Evolutionary conservation across 2,888 invertebrate species (phyloP).

Genomic region (Drosophila helvetica): DNA sequence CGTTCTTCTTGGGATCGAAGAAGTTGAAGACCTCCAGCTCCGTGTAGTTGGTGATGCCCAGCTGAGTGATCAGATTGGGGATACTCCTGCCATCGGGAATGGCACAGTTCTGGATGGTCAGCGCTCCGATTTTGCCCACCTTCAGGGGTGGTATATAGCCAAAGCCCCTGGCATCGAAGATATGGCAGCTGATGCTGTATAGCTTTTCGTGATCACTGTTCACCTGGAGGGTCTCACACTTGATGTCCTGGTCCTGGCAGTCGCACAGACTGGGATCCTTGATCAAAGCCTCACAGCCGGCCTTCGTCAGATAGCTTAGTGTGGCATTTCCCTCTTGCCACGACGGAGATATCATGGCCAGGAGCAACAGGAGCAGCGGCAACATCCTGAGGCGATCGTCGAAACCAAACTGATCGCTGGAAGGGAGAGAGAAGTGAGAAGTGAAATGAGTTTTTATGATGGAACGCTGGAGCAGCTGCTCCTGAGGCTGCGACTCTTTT

Average conservation of each 20-base stretch:
- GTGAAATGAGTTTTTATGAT: slow-evolving; percentile 33
- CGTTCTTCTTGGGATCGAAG: slow-evolving; percentile 56
- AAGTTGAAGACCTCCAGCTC: slow-evolving; percentile 58
- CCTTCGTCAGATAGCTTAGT: slow-evolving; percentile 49
- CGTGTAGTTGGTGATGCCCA: slow-evolving; percentile 65
- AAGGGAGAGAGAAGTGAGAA: slow-evolving; percentile 31
- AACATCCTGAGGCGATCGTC: slow-evolving; percentile 48
- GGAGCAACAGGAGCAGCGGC: slow-evolving; percentile 35
- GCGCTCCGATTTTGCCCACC: slow-evolving; percentile 50
- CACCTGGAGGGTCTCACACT: slow-evolving; percentile 61
- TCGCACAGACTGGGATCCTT: slow-evolving; percentile 61
- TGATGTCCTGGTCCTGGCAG: slow-evolving; percentile 65
- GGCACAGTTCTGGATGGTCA: slow-evolving; percentile 63
- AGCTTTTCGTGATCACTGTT: slow-evolving; percentile 51
- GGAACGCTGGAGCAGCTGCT: no score
- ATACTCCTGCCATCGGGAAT: slow-evolving; percentile 61
- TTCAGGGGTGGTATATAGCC: slow-evolving; percentile 60
- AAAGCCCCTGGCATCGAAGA: slow-evolving; percentile 66
- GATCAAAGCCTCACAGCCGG: slow-evolving; percentile 58
- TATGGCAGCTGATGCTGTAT: slow-evolving; percentile 57
- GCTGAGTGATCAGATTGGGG: slow-evolving; percentile 42
- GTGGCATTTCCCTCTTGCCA: slow-evolving; percentile 51
- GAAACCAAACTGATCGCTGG: slow-evolving; percentile 48
- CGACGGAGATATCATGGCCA: slow-evolving; percentile 24
- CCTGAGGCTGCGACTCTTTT: slow-evolving; percentile 4